Conservation (phyloP, 1,140 invertebrate species). For the Drosophila kurseongensis region DNA sequence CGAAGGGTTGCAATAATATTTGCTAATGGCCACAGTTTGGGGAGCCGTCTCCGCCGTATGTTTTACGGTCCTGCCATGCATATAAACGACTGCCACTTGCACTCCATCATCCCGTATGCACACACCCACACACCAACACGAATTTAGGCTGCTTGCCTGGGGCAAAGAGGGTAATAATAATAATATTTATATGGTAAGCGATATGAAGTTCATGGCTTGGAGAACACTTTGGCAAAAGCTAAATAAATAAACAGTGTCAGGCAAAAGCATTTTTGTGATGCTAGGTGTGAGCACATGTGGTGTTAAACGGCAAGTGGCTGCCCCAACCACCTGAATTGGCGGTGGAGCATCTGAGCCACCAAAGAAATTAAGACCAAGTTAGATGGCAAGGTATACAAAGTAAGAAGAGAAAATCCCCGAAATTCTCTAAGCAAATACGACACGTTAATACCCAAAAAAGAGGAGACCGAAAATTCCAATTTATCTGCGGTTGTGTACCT, state of each 20-base stretch:
- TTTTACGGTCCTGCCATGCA: conserved; percentile 46
- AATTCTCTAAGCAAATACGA: conserved; percentile 1
- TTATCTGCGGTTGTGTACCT: conserved; percentile 11
- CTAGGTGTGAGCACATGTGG: conserved; percentile 52
- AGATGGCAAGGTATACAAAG: not conserved
- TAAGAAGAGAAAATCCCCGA: not conserved
- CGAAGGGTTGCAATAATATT: conserved; percentile 59
- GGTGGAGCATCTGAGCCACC: conserved; percentile 41
- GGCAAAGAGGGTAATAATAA: conserved; percentile 68
- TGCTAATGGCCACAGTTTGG: conserved; percentile 66
- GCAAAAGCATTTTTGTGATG: conserved; percentile 11
- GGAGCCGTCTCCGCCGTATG: conserved; percentile 20
- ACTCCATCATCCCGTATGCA: conserved; percentile 57
- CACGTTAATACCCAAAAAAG: conserved; percentile 5
- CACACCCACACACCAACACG: conserved; percentile 16
- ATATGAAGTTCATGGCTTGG: conserved; percentile 67
- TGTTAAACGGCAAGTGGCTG: conserved; percentile 38
- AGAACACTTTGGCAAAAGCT: conserved; percentile 66
- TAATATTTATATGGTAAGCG: conserved; percentile 79
- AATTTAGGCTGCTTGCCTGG: conserved; percentile 27
- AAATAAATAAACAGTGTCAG: conserved; percentile 73
- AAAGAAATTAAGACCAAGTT: not conserved
- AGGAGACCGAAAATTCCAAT: not conserved
- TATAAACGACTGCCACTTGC: conserved; percentile 61
- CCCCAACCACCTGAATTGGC: conserved; percentile 33